These are phyloP conservation scores for Ahaetulla prasina DNA, from an alignment of 2,113 vertebrate genomes.

Conservation along the genomic window DNA sequence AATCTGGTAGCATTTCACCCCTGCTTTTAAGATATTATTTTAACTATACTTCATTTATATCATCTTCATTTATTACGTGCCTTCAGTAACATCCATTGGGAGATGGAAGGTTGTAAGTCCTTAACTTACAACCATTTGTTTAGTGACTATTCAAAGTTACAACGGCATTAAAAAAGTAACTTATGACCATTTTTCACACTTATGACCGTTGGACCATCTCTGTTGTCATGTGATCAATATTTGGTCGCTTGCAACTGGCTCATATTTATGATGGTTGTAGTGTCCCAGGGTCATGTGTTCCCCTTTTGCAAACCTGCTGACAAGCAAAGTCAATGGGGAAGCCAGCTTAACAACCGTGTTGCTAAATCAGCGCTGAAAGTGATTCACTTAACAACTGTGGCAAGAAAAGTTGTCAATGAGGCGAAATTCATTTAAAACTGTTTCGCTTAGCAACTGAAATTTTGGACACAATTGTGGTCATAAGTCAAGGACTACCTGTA, in stretches of 20 bases:
- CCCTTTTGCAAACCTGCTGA: neutral
- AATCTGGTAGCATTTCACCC: too few relatives aligned
- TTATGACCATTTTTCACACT: neutral
- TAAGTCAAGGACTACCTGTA: neutral
- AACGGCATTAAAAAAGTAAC: neutral
- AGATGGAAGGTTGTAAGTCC: too few relatives aligned
- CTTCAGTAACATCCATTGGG: too few relatives aligned
- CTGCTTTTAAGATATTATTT: neutral
- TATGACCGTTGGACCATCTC: neutral
- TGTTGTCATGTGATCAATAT: neutral
- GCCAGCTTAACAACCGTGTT: neutral
- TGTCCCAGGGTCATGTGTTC: neutral
- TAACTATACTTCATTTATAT: neutral
- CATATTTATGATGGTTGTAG: neutral
- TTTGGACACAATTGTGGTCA: neutral
- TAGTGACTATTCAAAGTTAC: too few relatives aligned
- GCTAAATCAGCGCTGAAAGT: accelerated
- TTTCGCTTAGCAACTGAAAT: neutral
- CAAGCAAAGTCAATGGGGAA: neutral
- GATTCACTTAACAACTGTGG: neutral
- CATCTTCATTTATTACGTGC: neutral
- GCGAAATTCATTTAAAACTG: neutral
- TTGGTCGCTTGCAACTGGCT: neutral
- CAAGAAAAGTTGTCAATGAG: neutral
- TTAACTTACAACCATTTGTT: too few relatives aligned